A percentile compares a stretch with the other conserved stretches of the same genome.
Conservation (phyloP, 2,888 invertebrate genomes). For the Tinea semifulvella region DNA sequence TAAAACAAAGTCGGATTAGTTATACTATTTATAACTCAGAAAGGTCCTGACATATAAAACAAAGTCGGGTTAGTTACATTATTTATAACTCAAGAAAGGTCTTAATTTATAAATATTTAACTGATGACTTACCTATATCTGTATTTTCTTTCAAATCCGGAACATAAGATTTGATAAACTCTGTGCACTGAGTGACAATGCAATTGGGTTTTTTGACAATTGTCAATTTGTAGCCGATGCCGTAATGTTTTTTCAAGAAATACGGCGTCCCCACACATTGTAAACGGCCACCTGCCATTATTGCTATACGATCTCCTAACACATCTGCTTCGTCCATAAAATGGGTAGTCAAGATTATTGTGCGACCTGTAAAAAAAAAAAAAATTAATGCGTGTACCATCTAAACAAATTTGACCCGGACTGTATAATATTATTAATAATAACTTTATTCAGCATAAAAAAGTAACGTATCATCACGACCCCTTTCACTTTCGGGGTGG, state of each 20-base stretch:
- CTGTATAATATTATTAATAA: too few relatives aligned
- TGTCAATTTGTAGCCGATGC: slow-evolving; percentile 85
- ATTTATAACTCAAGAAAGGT: neutral
- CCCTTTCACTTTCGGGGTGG: too few relatives aligned
- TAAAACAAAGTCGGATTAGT: too few relatives aligned
- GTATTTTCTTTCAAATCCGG: slow-evolving; percentile 74
- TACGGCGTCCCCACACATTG: slow-evolving; percentile 85
- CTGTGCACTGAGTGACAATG: slow-evolving; percentile 49
- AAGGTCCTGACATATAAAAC: too few relatives aligned
- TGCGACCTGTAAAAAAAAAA: slow-evolving; percentile 61
- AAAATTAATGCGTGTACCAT: too few relatives aligned
- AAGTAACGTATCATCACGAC: too few relatives aligned
- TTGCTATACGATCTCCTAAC: slow-evolving; percentile 86
- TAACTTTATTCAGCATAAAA: too few relatives aligned
- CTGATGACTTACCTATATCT: slow-evolving; percentile 65
- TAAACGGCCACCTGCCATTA: slow-evolving; percentile 83
- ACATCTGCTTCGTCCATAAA: slow-evolving; percentile 94
- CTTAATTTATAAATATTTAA: neutral
- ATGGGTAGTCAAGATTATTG: slow-evolving; percentile 84
- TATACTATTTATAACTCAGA: too few relatives aligned
- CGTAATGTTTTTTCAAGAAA: slow-evolving; percentile 87
- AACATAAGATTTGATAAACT: slow-evolving; percentile 69
- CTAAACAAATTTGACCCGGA: too few relatives aligned
- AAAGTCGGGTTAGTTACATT: too few relatives aligned
- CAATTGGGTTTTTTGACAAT: slow-evolving; percentile 50